These are phyloP conservation scores for Drosophila monieri DNA, from an alignment of 2,888 invertebrate species.

Conservation along the genomic window DNA sequence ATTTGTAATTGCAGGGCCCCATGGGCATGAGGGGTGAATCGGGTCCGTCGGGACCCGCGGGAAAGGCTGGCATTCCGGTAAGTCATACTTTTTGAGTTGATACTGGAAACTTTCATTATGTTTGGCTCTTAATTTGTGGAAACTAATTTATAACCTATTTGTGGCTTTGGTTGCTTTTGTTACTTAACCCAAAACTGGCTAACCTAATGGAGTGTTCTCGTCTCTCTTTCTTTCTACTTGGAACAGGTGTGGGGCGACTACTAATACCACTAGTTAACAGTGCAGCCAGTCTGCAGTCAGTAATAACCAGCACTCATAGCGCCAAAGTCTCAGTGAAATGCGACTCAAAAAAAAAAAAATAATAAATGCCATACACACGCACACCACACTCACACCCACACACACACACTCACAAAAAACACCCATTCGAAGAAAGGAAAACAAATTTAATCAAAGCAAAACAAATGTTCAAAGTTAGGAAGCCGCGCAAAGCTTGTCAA, in stretches of 20 bases:
- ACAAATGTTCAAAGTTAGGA: conserved; percentile 47
- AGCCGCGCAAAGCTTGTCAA: conserved; percentile 45
- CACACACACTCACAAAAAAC: conserved; percentile 31
- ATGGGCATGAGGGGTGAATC: conserved; percentile 84
- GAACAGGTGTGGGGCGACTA: conserved; percentile 84
- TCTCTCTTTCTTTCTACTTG: conserved; percentile 68
- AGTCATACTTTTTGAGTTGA: conserved; percentile 32
- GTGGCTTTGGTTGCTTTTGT: conserved; percentile 47
- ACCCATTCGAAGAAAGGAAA: conserved; percentile 36
- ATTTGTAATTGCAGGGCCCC: conserved; percentile 78
- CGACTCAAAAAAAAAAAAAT: conserved; percentile 35
- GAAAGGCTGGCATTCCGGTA: conserved; percentile 84
- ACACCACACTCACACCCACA: conserved; percentile 25
- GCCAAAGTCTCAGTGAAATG: conserved; percentile 49
- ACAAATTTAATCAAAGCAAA: conserved; percentile 33
- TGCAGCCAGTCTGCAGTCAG: conserved; percentile 54
- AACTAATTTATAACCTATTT: conserved; percentile 32
- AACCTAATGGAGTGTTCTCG: conserved; percentile 50
- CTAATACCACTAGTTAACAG: conserved; percentile 78
- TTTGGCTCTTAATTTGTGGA: conserved; percentile 54
- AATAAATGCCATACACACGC: conserved; percentile 20
- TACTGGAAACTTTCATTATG: conserved; percentile 16
- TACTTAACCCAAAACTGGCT: conserved; percentile 51
- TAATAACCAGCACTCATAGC: conserved; percentile 62
- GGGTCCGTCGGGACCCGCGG: conserved; percentile 82